Conservation (phyloP, 2,113 vertebrate species). For the Hippopotamus amphibius region DNA sequence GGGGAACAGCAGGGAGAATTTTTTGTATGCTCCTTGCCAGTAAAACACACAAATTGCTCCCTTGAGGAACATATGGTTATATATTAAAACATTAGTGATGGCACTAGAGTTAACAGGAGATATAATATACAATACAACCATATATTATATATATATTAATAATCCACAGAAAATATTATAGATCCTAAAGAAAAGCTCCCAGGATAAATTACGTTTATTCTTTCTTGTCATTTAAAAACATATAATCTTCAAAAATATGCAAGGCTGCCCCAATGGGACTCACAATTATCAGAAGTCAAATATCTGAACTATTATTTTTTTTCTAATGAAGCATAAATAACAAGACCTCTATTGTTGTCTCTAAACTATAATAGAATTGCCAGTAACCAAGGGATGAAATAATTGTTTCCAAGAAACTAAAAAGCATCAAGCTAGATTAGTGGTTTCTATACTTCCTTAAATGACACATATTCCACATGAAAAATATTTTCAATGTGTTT, state of each 20-base stretch:
- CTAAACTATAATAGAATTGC: constrained; percentile 61
- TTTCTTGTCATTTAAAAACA: constrained; percentile 43
- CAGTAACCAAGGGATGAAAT: constrained; percentile 72
- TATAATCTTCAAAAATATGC: constrained; percentile 4
- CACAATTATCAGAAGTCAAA: constrained; percentile 71
- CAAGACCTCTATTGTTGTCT: constrained; percentile 72
- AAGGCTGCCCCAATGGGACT: neutral
- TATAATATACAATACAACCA: constrained; percentile 79
- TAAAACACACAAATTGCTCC: constrained; percentile 86
- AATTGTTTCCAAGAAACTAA: constrained; percentile 70
- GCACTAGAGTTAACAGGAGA: constrained; percentile 84
- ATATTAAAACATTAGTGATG: constrained; percentile 86
- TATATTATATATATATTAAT: constrained; percentile 67
- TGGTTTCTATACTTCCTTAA: constrained; percentile 68
- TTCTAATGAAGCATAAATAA: constrained; percentile 68
- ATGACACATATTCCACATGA: constrained; percentile 57
- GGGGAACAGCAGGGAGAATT: constrained; percentile 82
- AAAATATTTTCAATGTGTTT: constrained; percentile 61
- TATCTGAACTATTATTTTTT: constrained; percentile 59
- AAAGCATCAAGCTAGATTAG: constrained; percentile 68
- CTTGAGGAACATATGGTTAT: constrained; percentile 81
- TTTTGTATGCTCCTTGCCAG: constrained; percentile 80
- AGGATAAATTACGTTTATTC: constrained; percentile 23
- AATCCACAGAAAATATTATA: constrained; percentile 28
- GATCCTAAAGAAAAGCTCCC: neutral